Conservation (phyloP, 1,140 invertebrate species). For the Teleogryllus occipitalis region DNA sequence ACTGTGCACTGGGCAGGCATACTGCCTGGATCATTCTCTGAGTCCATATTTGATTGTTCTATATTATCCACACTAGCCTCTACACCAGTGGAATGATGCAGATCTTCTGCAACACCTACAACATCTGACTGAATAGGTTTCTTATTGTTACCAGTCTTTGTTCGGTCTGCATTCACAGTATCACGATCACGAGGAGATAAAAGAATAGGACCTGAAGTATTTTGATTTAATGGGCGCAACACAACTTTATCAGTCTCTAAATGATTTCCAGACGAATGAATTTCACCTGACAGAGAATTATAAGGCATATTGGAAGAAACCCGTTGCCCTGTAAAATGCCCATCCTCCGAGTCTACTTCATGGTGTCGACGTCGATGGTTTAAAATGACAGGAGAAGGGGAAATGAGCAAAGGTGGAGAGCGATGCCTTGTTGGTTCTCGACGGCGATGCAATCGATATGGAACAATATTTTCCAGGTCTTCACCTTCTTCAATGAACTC, state of each 20-base stretch:
- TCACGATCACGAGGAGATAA: conserved; percentile 19
- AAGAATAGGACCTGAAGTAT: conserved; percentile 24
- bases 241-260: conserved; percentile 20
- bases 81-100: not conserved
- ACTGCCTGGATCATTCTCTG: conserved; percentile 9
- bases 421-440: conserved; percentile 15
- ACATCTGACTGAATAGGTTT: not conserved
- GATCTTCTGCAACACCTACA: conserved; percentile 6
- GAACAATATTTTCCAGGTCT: conserved; percentile 71
- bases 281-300: conserved; percentile 9
- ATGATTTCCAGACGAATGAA: conserved; percentile 11
- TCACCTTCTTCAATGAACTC: conserved; percentile 73
- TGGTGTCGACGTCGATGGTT: conserved; percentile 16
- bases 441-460: conserved; percentile 43
- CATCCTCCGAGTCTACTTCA: conserved; percentile 7
- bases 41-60: not conserved
- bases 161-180: not conserved
- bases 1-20: conserved; percentile 38
- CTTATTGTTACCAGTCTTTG: conserved; percentile 9
- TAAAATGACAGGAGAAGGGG: conserved; percentile 11
- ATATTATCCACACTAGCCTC: not conserved
- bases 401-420: conserved; percentile 14
- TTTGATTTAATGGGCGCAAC: conserved; percentile 30
- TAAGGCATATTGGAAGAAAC: not conserved
- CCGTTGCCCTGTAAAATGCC: conserved; percentile 7